These are phyloP conservation scores for Pogonomyrmex californicus DNA, from an alignment of 1,140 invertebrate genomes.

Conservation along the genomic window DNA sequence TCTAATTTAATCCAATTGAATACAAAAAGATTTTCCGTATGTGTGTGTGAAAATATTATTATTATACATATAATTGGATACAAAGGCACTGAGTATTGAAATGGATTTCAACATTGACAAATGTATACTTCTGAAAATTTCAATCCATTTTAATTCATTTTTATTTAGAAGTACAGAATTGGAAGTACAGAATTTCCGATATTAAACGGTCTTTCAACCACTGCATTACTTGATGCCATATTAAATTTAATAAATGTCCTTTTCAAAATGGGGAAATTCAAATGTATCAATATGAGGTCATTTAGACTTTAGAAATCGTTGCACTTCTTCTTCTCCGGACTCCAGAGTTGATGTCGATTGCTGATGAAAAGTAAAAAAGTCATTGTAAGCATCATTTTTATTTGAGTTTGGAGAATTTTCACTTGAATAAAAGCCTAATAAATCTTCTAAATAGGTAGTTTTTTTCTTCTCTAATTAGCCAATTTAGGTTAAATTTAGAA, in stretches of 20 bases:
- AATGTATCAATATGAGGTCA: background rate
- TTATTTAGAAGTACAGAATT: too few species aligned
- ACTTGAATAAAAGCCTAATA: background rate
- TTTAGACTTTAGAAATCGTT: slow-evolving; percentile 4
- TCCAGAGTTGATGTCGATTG: background rate
- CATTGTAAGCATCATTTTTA: background rate
- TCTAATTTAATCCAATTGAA: too few species aligned
- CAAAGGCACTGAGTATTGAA: too few species aligned
- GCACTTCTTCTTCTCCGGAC: background rate
- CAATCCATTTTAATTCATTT: too few species aligned
- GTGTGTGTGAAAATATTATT: too few species aligned
- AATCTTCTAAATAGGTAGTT: background rate
- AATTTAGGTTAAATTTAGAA: slow-evolving; percentile 20
- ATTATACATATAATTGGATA: too few species aligned
- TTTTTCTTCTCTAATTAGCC: background rate
- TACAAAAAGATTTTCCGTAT: too few species aligned
- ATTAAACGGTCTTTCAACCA: background rate
- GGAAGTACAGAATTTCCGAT: background rate
- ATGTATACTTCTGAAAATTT: too few species aligned
- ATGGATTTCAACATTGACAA: too few species aligned
- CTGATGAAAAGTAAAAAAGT: slow-evolving; percentile 9
- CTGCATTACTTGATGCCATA: slow-evolving; percentile 7
- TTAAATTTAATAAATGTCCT: slow-evolving; percentile 4
- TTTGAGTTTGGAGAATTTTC: background rate
- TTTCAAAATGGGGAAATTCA: background rate